These are phyloP conservation scores for Ormyrus pomaceus DNA, from an alignment of 2,888 invertebrate genomes.

Conservation along the genomic window DNA sequence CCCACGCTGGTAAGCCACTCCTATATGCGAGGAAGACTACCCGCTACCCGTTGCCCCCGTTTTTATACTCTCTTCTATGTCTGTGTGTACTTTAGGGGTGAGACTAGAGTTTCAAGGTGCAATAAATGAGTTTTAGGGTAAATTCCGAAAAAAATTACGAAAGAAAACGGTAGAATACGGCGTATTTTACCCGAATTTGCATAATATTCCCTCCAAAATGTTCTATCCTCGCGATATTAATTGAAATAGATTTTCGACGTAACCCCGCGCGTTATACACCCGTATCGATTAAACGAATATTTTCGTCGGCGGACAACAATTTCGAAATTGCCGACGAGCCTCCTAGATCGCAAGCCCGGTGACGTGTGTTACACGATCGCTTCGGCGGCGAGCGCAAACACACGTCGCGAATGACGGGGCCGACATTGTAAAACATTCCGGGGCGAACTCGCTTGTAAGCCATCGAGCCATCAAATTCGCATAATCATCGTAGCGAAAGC, in stretches of 20 bases:
- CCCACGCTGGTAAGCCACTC: not conserved
- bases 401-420: not conserved
- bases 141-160: too few species aligned
- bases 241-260: too few species aligned
- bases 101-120: too few species aligned
- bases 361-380: too few species aligned
- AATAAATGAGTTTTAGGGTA: too few species aligned
- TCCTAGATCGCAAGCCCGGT: too few species aligned
- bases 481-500: conserved; percentile 24
- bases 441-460: conserved; percentile 12
- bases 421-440: conserved; percentile 15
- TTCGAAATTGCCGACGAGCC: too few species aligned
- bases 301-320: not conserved
- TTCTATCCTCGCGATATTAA: too few species aligned
- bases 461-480: conserved; percentile 39
- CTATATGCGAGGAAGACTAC: not conserved
- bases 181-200: too few species aligned
- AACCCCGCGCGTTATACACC: too few species aligned
- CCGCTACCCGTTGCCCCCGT: not conserved
- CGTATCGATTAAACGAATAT: not conserved
- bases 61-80: not conserved
- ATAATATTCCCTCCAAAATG: too few species aligned
- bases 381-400: not conserved
- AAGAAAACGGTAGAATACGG: too few species aligned
- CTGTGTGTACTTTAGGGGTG: not conserved